These are phyloP conservation scores for Chouioia cunea DNA, from an alignment of 2,888 invertebrate species.

Conservation along the genomic window DNA sequence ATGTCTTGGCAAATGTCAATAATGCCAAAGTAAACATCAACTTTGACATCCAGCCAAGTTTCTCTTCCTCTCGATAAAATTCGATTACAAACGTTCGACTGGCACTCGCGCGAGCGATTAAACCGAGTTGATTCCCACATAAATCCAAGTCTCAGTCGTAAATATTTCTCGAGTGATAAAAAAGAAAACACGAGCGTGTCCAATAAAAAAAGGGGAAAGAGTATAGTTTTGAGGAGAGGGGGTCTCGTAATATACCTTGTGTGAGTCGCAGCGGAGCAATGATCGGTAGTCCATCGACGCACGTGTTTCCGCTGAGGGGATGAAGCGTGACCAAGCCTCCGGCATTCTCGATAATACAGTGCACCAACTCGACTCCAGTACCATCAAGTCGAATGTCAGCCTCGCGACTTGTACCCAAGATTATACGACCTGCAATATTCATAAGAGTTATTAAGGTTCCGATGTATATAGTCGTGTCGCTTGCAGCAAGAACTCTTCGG, in stretches of 20 bases:
- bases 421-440: conserved; percentile 78
- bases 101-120: background rate
- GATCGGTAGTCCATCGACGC: conserved; percentile 81
- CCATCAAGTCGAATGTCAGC: conserved; percentile 89
- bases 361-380: conserved; percentile 85
- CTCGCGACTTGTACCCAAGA: conserved; percentile 82
- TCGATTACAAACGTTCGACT: too few species aligned
- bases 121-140: background rate
- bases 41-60: too few species aligned
- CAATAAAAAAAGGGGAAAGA: too few species aligned
- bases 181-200: too few species aligned
- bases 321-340: conserved; percentile 88
- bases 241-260: conserved; percentile 75
- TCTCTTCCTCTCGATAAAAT: too few species aligned
- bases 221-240: background rate
- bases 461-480: too few species aligned
- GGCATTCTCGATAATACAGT: conserved; percentile 89
- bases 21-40: too few species aligned
- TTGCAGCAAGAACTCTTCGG: too few species aligned
- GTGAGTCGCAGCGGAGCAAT: conserved; percentile 81
- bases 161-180: conserved; percentile 14
- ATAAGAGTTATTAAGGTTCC: too few species aligned
- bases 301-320: conserved; percentile 79
- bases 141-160: conserved; percentile 2
- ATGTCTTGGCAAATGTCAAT: too few species aligned